These are phyloP conservation scores for Bolborhynchus lineola DNA, from an alignment of 2,113 vertebrate genomes.

Conservation along the genomic window DNA sequence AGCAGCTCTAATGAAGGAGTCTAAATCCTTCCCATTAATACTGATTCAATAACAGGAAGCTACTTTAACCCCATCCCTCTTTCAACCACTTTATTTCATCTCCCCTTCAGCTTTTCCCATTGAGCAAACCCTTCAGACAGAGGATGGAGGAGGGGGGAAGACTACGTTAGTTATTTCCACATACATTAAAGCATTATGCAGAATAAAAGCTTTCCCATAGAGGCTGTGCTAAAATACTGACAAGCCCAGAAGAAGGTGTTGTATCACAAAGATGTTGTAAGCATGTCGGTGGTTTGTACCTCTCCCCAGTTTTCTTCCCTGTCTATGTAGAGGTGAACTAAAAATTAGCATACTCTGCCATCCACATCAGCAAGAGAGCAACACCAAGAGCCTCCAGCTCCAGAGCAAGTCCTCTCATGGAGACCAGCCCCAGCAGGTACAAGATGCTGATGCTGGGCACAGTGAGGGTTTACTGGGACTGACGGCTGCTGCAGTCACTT, in stretches of 20 bases:
- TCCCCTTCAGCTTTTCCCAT: not conserved
- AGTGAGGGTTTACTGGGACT: not conserved
- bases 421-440: not conserved
- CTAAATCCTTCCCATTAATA: not conserved
- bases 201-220: not conserved
- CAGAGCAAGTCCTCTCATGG: not conserved
- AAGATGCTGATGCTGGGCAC: not conserved
- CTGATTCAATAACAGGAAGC: not conserved
- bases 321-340: not conserved
- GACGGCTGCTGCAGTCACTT: not conserved
- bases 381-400: not conserved
- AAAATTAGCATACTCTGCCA: slow-evolving; percentile 11
- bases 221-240: not conserved
- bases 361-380: not conserved
- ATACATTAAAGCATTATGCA: not conserved
- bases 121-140: not conserved
- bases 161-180: not conserved
- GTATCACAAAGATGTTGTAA: not conserved
- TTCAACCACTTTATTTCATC: not conserved
- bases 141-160: not conserved
- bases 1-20: not conserved
- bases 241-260: not conserved
- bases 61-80: not conserved
- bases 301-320: not conserved
- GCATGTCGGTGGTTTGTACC: not conserved